phyloP scores from a whole-genome alignment of 2,797 vertebrate genomes.

The Hydrocynus forskahlii region DNA sequence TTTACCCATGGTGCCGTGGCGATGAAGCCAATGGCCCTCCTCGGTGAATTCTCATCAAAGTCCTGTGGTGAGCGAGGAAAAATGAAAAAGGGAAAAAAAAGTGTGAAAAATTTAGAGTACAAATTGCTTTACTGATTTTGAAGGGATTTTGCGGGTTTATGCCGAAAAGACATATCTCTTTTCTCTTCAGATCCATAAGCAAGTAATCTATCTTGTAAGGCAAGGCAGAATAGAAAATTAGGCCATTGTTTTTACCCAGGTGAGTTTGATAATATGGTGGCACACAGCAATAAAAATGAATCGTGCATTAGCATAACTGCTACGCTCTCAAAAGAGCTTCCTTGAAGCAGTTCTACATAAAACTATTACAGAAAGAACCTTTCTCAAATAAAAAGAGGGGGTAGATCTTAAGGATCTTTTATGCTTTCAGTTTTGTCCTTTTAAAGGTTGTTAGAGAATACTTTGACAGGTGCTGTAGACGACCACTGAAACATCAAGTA shows the following conservation, averaged over 20 bases:
- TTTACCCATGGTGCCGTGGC: not conserved
- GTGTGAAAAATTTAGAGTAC: not conserved
- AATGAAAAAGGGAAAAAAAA: not conserved
- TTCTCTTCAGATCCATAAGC: not conserved
- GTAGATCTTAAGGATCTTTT: no score
- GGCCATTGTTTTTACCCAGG: not conserved
- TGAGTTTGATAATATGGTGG: no score
- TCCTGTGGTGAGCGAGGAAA: slow-evolving; percentile 20
- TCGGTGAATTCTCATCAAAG: slow-evolving; percentile 14
- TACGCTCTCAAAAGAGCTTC: no score
- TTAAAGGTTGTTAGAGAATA: no score
- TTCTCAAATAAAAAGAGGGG: no score
- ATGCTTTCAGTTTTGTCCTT: no score
- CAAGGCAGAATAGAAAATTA: not conserved
- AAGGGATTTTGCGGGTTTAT: not conserved
- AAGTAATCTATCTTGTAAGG: not conserved
- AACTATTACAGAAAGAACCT: no score
- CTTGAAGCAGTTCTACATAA: no score
- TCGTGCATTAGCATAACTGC: no score
- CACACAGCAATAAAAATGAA: no score
- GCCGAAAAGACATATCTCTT: not conserved
- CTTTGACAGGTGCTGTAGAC: no score
- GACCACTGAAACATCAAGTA: not conserved
- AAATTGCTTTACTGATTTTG: not conserved
- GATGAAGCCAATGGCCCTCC: not conserved